Percentiles rank a stretch among this genome's conserved stretches.
Evolutionary conservation across 2,797 vertebrate genomes (phyloP).

Genomic region (Siniperca undulata): DNA sequence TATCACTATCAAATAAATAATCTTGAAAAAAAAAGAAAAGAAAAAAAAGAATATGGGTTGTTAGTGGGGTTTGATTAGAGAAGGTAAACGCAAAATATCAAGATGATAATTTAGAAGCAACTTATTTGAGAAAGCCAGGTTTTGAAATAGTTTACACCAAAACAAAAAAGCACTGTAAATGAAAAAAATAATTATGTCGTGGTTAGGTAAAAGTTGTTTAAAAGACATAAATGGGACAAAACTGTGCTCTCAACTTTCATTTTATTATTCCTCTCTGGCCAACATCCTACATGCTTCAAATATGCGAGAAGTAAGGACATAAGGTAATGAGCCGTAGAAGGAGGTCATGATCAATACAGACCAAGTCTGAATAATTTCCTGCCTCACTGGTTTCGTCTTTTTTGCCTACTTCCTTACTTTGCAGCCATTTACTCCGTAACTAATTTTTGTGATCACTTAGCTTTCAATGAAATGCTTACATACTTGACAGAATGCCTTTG

Average conservation of each 20-base stretch:
- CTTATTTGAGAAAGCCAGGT: background rate
- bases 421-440: conserved; percentile 66
- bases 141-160: background rate
- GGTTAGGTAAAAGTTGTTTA: conserved; percentile 45
- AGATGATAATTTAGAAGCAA: background rate
- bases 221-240: conserved; percentile 55
- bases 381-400: conserved; percentile 77
- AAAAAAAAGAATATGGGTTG: background rate
- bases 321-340: conserved; percentile 82
- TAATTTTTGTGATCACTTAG: conserved; percentile 75
- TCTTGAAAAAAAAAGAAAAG: too few relatives aligned
- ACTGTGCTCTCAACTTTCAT: conserved; percentile 47
- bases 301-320: conserved; percentile 72
- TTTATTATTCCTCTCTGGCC: conserved; percentile 76
- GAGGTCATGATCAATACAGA: conserved; percentile 86
- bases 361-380: conserved; percentile 80
- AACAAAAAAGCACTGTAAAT: conserved; percentile 1
- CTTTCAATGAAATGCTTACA: conserved; percentile 75
- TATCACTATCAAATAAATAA: too few relatives aligned
- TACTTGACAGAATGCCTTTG: conserved; percentile 70
- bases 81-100: background rate
- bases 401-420: conserved; percentile 71
- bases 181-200: conserved; percentile 9
- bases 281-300: conserved; percentile 72
- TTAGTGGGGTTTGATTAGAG: background rate